These are phyloP conservation scores for Lasioglossum marginatum DNA, from an alignment of 2,888 invertebrate genomes.

Conservation along the genomic window DNA sequence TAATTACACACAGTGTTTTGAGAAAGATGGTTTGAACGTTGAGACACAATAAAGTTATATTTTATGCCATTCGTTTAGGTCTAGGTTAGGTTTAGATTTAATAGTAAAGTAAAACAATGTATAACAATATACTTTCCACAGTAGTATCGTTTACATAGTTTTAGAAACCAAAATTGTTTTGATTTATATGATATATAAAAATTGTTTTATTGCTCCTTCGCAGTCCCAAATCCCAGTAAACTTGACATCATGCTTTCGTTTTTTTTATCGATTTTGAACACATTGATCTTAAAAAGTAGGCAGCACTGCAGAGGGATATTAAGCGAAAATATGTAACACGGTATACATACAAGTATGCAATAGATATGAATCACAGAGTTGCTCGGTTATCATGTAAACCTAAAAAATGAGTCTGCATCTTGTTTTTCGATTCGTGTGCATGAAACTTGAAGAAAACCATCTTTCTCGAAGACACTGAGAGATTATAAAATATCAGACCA, in stretches of 20 bases:
- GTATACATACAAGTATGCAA: neutral
- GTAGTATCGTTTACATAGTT: neutral
- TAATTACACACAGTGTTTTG: neutral
- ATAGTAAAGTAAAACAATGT: neutral
- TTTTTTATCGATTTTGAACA: neutral
- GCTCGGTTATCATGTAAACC: neutral
- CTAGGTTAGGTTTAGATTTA: neutral
- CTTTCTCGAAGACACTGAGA: neutral
- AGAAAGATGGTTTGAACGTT: slow-evolving; percentile 1
- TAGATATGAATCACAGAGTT: neutral
- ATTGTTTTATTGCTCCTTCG: neutral
- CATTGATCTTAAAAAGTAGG: neutral
- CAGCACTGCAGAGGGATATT: neutral
- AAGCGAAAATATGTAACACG: neutral
- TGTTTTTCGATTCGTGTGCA: neutral
- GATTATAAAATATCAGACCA: neutral
- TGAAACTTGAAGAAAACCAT: neutral
- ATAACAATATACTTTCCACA: neutral
- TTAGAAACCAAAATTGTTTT: neutral
- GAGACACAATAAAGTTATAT: neutral
- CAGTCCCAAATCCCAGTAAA: neutral
- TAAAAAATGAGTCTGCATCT: neutral
- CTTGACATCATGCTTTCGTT: neutral
- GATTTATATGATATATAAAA: neutral
- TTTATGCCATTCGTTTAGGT: neutral